Conservation (phyloP, 2,888 invertebrate genomes). For the Chirona hameri region DNA sequence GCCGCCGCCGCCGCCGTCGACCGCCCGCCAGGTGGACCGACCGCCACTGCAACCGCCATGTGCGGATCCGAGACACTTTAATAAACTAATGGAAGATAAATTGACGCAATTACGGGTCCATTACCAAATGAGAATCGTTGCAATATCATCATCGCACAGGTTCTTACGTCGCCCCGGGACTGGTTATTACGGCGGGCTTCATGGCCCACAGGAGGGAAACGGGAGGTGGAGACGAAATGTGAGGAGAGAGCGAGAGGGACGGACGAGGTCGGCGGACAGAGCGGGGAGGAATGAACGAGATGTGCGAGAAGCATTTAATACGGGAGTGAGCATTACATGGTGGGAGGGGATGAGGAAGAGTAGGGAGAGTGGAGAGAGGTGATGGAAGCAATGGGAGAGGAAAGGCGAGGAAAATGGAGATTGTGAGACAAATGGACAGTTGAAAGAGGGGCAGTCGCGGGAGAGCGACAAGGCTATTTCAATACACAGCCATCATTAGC, state of each 20-base stretch:
- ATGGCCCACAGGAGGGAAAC: neutral
- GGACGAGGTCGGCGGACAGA: neutral
- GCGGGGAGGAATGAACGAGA: too few relatives aligned
- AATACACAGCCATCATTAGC: too few relatives aligned
- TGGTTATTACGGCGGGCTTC: neutral
- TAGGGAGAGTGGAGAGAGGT: neutral
- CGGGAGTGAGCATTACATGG: neutral
- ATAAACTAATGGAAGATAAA: conserved; percentile 29
- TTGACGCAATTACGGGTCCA: conserved; percentile 28
- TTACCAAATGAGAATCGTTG: conserved; percentile 29
- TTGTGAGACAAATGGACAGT: neutral
- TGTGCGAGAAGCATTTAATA: neutral
- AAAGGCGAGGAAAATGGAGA: neutral
- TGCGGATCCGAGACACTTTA: conserved; percentile 7
- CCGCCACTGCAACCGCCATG: conserved; percentile 23
- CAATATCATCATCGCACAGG: conserved; percentile 24
- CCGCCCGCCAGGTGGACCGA: neutral
- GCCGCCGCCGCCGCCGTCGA: neutral
- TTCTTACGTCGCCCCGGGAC: neutral
- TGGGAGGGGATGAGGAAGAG: neutral
- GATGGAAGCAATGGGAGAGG: neutral
- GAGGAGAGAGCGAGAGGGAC: neutral
- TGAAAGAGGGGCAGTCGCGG: too few relatives aligned
- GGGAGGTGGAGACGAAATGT: neutral
- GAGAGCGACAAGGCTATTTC: too few relatives aligned